Percentiles rank a stretch among this genome's conserved stretches.
Evolutionary conservation across 2,888 invertebrate genomes (phyloP).

Genomic region (Phragmatobia fuliginosa): DNA sequence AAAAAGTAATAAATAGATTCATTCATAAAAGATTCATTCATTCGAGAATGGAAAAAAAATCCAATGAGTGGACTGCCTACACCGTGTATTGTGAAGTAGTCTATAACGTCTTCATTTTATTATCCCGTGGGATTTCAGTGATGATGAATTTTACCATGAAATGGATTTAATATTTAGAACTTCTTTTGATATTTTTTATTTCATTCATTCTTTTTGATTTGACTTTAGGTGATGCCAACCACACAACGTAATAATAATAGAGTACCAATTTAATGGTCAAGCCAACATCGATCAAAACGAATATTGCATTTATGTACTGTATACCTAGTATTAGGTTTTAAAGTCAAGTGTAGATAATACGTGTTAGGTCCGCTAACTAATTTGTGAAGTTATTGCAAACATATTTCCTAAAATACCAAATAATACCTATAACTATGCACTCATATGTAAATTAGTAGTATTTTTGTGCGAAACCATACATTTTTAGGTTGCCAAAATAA

Average conservation of each 20-base stretch:
- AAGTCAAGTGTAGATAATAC: too few species aligned
- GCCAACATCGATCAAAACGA: not conserved
- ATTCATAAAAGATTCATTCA: conserved; percentile 71
- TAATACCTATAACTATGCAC: not conserved
- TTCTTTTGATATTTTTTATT: conserved; percentile 25
- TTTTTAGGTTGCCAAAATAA: too few species aligned
- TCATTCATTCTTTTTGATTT: conserved; percentile 15
- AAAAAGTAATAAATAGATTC: conserved; percentile 66
- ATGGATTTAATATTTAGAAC: conserved; percentile 27
- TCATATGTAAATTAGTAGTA: too few species aligned
- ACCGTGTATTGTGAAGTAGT: conserved; percentile 67
- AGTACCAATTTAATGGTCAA: not conserved
- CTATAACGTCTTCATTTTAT: conserved; percentile 78
- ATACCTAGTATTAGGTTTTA: too few species aligned
- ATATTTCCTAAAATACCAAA: not conserved
- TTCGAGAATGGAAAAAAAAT: conserved; percentile 66
- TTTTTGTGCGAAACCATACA: too few species aligned
- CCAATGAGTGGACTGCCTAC: conserved; percentile 55
- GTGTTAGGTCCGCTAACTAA: not conserved
- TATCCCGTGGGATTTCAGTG: conserved; percentile 75
- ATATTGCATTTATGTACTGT: not conserved
- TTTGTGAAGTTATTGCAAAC: too few species aligned
- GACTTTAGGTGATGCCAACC: conserved; percentile 30
- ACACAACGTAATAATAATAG: not conserved
- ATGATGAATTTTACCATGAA: conserved; percentile 42